Evolutionary conservation across 2,888 invertebrate genomes (phyloP).

Genomic region (Lithophane semibrunnea): DNA sequence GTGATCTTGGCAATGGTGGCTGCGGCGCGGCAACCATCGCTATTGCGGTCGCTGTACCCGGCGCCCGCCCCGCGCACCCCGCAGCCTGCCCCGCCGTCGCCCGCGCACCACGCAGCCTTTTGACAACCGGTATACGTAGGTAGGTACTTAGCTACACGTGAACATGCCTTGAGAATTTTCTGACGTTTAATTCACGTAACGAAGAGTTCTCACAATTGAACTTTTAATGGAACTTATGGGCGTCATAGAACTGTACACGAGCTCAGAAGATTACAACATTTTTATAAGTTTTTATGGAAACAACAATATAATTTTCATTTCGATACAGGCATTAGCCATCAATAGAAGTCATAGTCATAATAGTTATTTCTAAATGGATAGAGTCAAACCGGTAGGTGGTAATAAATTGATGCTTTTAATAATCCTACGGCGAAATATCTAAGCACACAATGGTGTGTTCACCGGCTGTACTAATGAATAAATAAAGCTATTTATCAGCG

Average conservation of each 20-base stretch:
- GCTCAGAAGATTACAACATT: conserved; percentile 56
- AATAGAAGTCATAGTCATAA: conserved; percentile 43
- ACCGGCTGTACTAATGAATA: conserved; percentile 47
- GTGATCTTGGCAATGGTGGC: conserved; percentile 91
- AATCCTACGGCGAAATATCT: conserved; percentile 50
- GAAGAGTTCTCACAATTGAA: conserved; percentile 81
- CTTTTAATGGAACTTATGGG: conserved; percentile 76
- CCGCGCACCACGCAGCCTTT: conserved; percentile 79
- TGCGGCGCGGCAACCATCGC: conserved; percentile 81
- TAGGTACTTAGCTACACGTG: conserved; percentile 77
- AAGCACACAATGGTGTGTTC: conserved; percentile 27
- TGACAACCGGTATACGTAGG: conserved; percentile 88
- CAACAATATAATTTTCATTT: conserved; percentile 62
- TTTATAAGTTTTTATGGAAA: conserved; percentile 47
- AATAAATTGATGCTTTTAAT: conserved; percentile 44
- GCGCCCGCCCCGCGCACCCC: conserved; percentile 69
- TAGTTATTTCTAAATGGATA: conserved; percentile 39
- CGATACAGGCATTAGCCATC: conserved; percentile 58
- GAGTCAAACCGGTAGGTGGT: conserved; percentile 21
- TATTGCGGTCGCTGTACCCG: conserved; percentile 90
- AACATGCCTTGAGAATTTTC: conserved; percentile 86
- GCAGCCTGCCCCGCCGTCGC: conserved; percentile 58
- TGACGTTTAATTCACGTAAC: conserved; percentile 88
- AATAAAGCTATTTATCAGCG: conserved; percentile 55
- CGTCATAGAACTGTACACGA: conserved; percentile 40